Base-by-base conservation (phyloP, 2,797 vertebrate genomes). In the Sebastes glaucus region DNA sequence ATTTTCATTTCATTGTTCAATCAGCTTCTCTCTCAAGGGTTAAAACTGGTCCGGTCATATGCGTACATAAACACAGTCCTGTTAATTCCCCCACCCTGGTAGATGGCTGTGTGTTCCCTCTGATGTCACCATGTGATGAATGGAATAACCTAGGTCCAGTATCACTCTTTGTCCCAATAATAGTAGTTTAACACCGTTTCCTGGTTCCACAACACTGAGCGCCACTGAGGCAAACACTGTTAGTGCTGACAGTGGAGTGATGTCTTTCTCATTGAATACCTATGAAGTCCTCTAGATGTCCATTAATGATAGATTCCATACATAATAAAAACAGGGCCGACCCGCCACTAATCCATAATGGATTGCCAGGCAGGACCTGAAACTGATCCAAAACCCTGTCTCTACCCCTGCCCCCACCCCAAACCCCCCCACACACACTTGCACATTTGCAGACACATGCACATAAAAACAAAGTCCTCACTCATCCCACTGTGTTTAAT, bases 231-330 rank as follows among this genome's bases (percentile, higher is more conserved):
- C 87, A 79, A 82, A 81, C 74, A 69, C 18, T 77, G 82, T 88
- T 88, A 85, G 83, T 83, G 85, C 81, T 83, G 91, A 92, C 87
- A 87, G 81, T 79, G 70, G 87, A 90, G 67, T 86, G 82, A 92
- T 89, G 91, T 90, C 82, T 89, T 83, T 86, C 90, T 91, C 85
- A 93, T 83, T 91, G 92, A 93, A 94, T 89, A 90, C 80, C 86
- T 85, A 89, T 90, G 79, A 91, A 92, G 91, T 91, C 90, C 87
- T 89, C 86, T 85, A 83, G 81, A 91, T 89, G 88, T 92, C 88
- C 88, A 93, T 93, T 89, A 92, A 91, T 87, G 92, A 93, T 88
- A 85, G 80, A 91, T 91, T 85, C 78, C 65, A 88, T 88, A 91
- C 65, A 66, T 88, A 92, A 92, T 91, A 88, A 92, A 92, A 92